A percentile compares a stretch with the other conserved stretches of the same genome.
phyloP scores from a whole-genome alignment of 2,888 invertebrate species.

The Eremobia ochroleuca region DNA sequence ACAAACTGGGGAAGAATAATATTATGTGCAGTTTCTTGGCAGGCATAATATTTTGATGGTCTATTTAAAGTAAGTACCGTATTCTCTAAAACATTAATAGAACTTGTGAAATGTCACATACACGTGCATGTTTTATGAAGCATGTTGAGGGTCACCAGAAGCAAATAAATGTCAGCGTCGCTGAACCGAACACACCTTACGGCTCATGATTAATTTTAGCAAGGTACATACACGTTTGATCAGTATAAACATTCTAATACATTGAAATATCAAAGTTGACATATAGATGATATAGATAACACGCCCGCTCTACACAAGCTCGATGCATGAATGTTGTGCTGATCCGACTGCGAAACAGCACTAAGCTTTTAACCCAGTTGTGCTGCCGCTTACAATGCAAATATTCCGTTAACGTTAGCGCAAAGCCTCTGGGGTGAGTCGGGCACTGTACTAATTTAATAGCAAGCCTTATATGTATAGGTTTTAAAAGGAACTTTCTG shows the following conservation, averaged over 20 bases:
- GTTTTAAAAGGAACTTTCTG: conserved; percentile 46
- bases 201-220: conserved; percentile 52
- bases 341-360: conserved; percentile 73
- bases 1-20: conserved; percentile 2
- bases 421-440: conserved; percentile 69
- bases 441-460: conserved; percentile 70
- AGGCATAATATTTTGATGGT: conserved; percentile 32
- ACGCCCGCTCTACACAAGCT: conserved; percentile 43
- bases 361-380: conserved; percentile 87
- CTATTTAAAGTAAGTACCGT: conserved; percentile 37
- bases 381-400: conserved; percentile 76
- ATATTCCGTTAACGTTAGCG: conserved; percentile 79
- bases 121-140: conserved; percentile 35
- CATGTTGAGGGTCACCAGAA: conserved; percentile 45
- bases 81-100: conserved; percentile 41
- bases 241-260: conserved; percentile 7
- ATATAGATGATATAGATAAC: conserved; percentile 12
- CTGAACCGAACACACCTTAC: conserved; percentile 40
- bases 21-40: conserved; percentile 40
- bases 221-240: conserved; percentile 23
- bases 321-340: conserved; percentile 65
- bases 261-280: conserved; percentile 20
- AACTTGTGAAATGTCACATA: conserved; percentile 53
- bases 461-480: conserved; percentile 45
- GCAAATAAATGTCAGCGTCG: conserved; percentile 53